Conservation (phyloP, 92 coral and sea anemone species). For the Paragorgia papillata region DNA sequence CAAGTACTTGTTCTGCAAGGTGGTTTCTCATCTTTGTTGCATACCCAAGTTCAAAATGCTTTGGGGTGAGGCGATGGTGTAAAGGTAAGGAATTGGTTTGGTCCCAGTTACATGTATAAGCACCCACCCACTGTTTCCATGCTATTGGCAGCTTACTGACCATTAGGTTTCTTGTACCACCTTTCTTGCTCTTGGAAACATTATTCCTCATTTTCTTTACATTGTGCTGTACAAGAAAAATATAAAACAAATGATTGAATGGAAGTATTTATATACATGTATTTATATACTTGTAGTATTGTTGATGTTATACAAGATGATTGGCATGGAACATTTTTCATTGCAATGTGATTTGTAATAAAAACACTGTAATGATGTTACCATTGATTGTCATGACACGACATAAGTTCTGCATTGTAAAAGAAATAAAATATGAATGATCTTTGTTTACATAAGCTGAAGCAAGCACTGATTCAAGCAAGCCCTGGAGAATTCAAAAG, state of each 20-base stretch:
- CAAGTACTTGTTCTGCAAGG: slow-evolving; percentile 49
- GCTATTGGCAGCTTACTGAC: slow-evolving; percentile 28
- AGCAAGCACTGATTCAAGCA: no score
- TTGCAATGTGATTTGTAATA: no score
- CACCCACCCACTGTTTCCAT: slow-evolving; percentile 49
- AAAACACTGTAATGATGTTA: no score
- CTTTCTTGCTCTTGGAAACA: slow-evolving; percentile 41
- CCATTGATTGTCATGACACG: no score
- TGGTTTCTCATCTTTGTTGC: slow-evolving; percentile 51
- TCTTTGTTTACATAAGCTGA: no score
- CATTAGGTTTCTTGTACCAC: slow-evolving; percentile 40
- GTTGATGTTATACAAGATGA: no score
- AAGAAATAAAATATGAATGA: no score
- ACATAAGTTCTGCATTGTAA: no score
- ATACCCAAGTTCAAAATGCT: slow-evolving; percentile 33
- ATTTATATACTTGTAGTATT: no score
- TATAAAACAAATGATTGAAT: not conserved
- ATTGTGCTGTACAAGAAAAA: slow-evolving; percentile 46
- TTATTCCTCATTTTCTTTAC: slow-evolving; percentile 55
- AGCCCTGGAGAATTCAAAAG: no score
- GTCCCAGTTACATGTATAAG: slow-evolving; percentile 63
- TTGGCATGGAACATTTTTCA: no score
- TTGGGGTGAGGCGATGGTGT: slow-evolving; percentile 18
- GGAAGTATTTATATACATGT: no score
- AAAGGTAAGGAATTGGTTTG: slow-evolving; percentile 49